Conservation (phyloP, 2,797 vertebrate species). For the Pachyuromys duprasi region DNA sequence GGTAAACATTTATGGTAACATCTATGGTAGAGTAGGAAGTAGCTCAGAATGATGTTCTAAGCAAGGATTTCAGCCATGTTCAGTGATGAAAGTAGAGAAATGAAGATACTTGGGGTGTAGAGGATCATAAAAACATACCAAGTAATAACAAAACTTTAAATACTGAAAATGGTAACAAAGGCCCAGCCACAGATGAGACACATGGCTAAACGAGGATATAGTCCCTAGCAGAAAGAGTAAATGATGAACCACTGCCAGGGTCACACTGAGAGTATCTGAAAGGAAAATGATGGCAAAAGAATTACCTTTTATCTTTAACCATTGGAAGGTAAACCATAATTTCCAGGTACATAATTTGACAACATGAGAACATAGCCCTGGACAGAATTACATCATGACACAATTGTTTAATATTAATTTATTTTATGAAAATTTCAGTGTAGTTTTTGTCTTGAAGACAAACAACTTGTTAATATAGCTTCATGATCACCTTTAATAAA, state of each 20-base stretch:
- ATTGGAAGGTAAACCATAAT: neutral
- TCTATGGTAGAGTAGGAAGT: neutral
- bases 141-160: slow-evolving; percentile 2
- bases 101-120: neutral
- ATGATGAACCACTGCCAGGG: neutral
- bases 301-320: neutral
- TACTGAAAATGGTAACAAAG: slow-evolving; percentile 13
- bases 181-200: neutral
- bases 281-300: neutral
- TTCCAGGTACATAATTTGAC: neutral
- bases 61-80: neutral
- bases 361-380: neutral
- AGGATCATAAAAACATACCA: neutral
- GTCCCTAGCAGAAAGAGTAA: neutral
- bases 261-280: neutral
- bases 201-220: neutral
- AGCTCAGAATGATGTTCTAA: neutral
- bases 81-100: neutral
- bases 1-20: neutral
- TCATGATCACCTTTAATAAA: neutral
- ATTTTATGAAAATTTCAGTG: neutral
- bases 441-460: neutral
- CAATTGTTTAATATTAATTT: neutral
- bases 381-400: neutral
- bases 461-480: neutral